Base-by-base conservation (phyloP, 2,888 invertebrate genomes). In the Lepetodrilus schrolli region DNA sequence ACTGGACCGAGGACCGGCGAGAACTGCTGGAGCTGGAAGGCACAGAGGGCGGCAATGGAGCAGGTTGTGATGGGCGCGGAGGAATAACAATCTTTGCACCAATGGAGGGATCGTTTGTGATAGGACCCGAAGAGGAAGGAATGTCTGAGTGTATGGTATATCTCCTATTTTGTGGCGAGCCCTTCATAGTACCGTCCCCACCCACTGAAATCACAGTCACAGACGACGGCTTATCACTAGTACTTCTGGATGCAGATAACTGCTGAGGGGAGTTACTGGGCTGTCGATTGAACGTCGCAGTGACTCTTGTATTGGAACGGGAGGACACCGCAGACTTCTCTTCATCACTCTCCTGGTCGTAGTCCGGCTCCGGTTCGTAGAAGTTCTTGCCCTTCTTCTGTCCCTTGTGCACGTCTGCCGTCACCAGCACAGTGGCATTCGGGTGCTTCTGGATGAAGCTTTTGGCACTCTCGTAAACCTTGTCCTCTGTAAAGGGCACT, bases 391-490 rank as follows among this genome's bases (percentile, higher is more conserved):
- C 74, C 13, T 77, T 78, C 20, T 73, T 75, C 66, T 80, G 72
- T 43, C 78, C 82, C 5, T 75, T 74, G 70, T 84, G 82, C 20
- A 84, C 80, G 36, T 87, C 83, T 51, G 85, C 84, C 17, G 86
- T 87, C 10, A 87, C 86, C 43, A 88, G 74, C 49, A 87, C 66
- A 43, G 82, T 83, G 17, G 88, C 87, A 80, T 86, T 87, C 1
- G 88, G 87, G 74, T 88, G 84, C 72, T 86, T 86, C 75, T 86
- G 81, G 37, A 88, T 80, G 74, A 86, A 87, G 26, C 75, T 76
- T 43, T 85, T 83, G 47, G 88, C 87, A 80, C 78, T 84, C 68
- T 86, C 86, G 73, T 78, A 78, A 0, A 87, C 84, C 70, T 82
- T 83, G 70, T 86, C 86, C 68, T 86, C 86, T 30, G 85, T 86